Evolutionary conservation across 2,888 invertebrate species (phyloP), one percentile per base, ranked within the genome.

Genomic region (Allygus modestus): DNA sequence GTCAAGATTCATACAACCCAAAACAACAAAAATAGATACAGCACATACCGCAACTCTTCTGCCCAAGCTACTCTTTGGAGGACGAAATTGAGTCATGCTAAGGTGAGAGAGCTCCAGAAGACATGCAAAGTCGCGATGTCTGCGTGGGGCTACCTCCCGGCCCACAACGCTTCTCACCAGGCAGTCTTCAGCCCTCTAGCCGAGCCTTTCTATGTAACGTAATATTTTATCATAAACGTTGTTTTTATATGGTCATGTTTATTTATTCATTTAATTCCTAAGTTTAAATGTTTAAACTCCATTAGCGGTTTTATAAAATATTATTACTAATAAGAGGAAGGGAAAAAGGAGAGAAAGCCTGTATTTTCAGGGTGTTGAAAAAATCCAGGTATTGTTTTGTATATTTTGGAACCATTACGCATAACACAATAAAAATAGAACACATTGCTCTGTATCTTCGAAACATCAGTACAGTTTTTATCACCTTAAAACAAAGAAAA

Each of bases 1-100:
- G 92, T 97, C 84, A 94, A 95, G 88, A 94, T 95, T 0, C 97
- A 97, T 90, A 97, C 97, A n/a, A 96, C 94, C 89, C 92, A 93
- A 82, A 94, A 96, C 89, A 93, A 94, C 33, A 58, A 37, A 15
- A n/a, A 58, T 41, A 58, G 28, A 41, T 83, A 58, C 26, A 96
- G 96, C 89, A 97, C 97, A 58, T 96, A 94, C 91, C 93, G 97
- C 85, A 94, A 97, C 89, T 95, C 97, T 17, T 94, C 95, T 89
- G 94, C 94, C 83, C 95, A 96, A 87, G 96, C 97, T 87, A 96
- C 97, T 90, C 95, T 95, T 90, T 97, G 97, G 97, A 94, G 94
- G 88, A 93, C 92, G 86, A 95, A 95, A 89, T 91, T 97, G 85
- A 93, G 94, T 87, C 94, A 93, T 87, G 92, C 93, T 73, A 95